Evolutionary conservation across 2,888 invertebrate species (phyloP), one percentile per base, ranked within the genome.

Genomic region (Apotomis capreana): DNA sequence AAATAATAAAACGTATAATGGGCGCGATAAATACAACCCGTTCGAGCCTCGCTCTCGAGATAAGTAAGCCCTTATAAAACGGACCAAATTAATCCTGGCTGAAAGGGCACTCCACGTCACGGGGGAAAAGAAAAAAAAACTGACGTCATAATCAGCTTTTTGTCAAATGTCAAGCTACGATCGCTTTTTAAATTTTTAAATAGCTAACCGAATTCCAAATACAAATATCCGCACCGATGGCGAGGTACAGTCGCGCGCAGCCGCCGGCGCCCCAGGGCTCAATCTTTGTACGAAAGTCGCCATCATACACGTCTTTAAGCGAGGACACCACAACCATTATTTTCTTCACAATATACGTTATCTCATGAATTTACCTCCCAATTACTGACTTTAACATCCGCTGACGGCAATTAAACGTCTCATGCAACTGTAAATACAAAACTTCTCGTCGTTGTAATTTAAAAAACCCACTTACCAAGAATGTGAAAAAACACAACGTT

Each of bases 61-160:
- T 92, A 91, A 91, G 87, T 91, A 88, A 91, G 87, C 90, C 89
- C 87, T 90, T 92, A 91, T 92, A 91, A 92, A 92, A 92, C 88
- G 90, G 82, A 81, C 87, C 86, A 88, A 88, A 91, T 91, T 92
- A 93, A 93, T 92, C 93, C 93, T 83, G 84, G 82, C 89, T 91
- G 90, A 90, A 92, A 91, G 89, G 91, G 86, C 81, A 79, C 84
- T 83, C 83, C 78, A 79, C 83, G 82, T 80, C 82, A 82, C 83
- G 79, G 82, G 84, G 85, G 77, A 84, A 84, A 86, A 85, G 83
- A 80, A 84, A 90, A 44, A 87, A 26, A 89, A 90, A 87, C 79
- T 91, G 90, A 93, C 90, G 89, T 91, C 90, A 90, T 92, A 93
- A 93, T 92, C 93, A 93, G 91, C 93, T 93, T 93, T 88, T 92